Evolutionary conservation across 2,888 invertebrate species (phyloP).

Genomic region (Ecdyonurus torrentis): DNA sequence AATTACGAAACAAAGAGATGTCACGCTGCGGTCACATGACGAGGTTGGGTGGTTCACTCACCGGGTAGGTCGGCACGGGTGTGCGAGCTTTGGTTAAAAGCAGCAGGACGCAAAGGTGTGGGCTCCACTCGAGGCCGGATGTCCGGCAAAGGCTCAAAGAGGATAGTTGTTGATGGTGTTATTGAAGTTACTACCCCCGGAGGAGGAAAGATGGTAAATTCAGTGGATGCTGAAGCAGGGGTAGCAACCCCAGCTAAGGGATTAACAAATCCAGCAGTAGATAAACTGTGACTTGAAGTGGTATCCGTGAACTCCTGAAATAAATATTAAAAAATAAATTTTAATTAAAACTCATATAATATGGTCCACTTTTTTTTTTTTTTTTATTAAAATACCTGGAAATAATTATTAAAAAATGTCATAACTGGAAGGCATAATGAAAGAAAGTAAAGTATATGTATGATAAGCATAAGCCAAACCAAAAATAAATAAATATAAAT

Average conservation of each 20-base stretch:
- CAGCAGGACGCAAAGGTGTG: conserved; percentile 12
- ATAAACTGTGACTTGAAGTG: conserved; percentile 21
- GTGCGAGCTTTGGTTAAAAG: conserved; percentile 9
- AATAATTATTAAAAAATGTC: too few species aligned
- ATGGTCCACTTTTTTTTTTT: too few species aligned
- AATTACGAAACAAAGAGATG: too few species aligned
- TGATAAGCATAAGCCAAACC: too few species aligned
- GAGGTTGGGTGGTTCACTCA: too few species aligned
- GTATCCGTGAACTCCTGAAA: conserved; percentile 21
- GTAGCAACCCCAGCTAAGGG: conserved; percentile 9
- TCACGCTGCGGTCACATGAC: too few species aligned
- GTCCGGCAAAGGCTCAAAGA: conserved; percentile 16
- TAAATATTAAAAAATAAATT: too few species aligned
- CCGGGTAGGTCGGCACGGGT: conserved; percentile 29
- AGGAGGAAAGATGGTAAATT: conserved; percentile 29
- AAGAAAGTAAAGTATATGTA: too few species aligned
- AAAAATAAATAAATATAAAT: too few species aligned
- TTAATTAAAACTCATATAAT: too few species aligned
- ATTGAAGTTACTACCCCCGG: not conserved
- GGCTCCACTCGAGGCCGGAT: conserved; percentile 9
- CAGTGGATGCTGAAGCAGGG: conserved; percentile 18
- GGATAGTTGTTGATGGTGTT: conserved; percentile 18
- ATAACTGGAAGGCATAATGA: too few species aligned
- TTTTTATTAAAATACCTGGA: too few species aligned
- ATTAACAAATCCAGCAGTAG: conserved; percentile 17